These are phyloP conservation scores for Aricia agestis DNA, from an alignment of 1,140 invertebrate species.

Conservation along the genomic window DNA sequence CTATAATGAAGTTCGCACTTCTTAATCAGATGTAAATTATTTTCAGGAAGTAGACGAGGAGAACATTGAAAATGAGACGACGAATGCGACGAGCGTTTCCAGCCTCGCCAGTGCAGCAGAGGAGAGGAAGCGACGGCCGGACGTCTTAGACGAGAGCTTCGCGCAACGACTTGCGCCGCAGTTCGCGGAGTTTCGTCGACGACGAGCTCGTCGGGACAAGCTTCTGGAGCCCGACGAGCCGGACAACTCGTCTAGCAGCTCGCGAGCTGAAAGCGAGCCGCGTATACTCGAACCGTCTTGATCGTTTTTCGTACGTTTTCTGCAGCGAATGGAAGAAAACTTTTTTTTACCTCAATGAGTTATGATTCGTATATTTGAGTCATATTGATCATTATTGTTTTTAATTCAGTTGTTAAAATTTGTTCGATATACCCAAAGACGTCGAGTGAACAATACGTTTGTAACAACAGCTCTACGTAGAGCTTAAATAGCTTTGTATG, in stretches of 20 bases:
- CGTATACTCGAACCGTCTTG: conserved; percentile 28
- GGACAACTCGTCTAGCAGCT: conserved; percentile 23
- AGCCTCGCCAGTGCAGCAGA: conserved; percentile 24
- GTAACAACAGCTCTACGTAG: too few relatives aligned
- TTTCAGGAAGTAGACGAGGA: conserved; percentile 80
- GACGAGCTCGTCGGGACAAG: conserved; percentile 36
- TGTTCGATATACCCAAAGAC: too few relatives aligned
- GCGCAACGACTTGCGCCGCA: conserved; percentile 38
- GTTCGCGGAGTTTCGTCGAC: conserved; percentile 46
- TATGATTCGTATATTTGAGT: not conserved
- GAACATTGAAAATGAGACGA: conserved; percentile 69
- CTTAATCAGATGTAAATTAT: not conserved
- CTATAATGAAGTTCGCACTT: too few relatives aligned
- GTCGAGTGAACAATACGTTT: too few relatives aligned
- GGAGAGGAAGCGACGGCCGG: conserved; percentile 42
- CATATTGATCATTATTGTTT: not conserved
- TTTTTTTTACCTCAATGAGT: not conserved
- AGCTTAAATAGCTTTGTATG: too few relatives aligned
- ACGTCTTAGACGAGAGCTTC: conserved; percentile 43
- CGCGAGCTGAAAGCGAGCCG: conserved; percentile 50
- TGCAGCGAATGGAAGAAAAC: not conserved
- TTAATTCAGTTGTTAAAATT: too few relatives aligned
- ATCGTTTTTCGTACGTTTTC: not conserved
- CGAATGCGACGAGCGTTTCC: conserved; percentile 44
- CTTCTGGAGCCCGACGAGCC: conserved; percentile 52